Base-by-base conservation (phyloP, 2,797 vertebrate species). In the Myotis planiceps region DNA sequence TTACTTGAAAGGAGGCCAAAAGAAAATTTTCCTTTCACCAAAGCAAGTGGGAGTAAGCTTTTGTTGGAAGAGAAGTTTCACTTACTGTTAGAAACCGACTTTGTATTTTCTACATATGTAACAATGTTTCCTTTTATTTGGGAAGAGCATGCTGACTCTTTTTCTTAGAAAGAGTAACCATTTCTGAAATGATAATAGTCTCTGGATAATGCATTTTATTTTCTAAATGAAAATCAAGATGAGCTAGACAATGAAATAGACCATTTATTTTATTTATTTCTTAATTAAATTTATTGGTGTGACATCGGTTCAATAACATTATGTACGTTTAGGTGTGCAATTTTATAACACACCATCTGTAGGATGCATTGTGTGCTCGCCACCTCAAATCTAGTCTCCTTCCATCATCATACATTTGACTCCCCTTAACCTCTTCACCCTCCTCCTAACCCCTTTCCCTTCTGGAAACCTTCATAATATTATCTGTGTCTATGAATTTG, bases 11-110 rank as follows among this genome's bases (percentile, higher is more conserved):
- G 49, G 32, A 75, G 1, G 42, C 65, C 93, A 75, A 69, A 72
- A 66, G 65, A 68, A 88, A 90, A 88, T 16, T 6, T 37, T 39
- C 13, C n/a, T 65, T 80, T 90, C 58, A 71, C 55, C 1, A 78
- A 85, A 84, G 81, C 66, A 21, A 66, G 55, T 90, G 69, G 84
- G 96, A 87, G 55, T 85, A 85, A 92, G 7, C 53, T 81, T 92
- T 95, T 68, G 53, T 78, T 90, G 49, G 78, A 84, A 95, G 72
- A 74, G 72, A 94, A 75, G 10, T 90, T 94, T 95, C 63, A 51
- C 4, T 88, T 79, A 39, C 45, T 72, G 12, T 79, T 45, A 47
- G 39, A 90, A 79, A 51, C 68, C n/a, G 37, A 47, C 0, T 0
- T 86, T 66, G 9, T 34, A n/a, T 90, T 95, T 92, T 90, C 47